Base-by-base conservation (phyloP, 2,113 vertebrate genomes). In the Symphodus melops region DNA sequence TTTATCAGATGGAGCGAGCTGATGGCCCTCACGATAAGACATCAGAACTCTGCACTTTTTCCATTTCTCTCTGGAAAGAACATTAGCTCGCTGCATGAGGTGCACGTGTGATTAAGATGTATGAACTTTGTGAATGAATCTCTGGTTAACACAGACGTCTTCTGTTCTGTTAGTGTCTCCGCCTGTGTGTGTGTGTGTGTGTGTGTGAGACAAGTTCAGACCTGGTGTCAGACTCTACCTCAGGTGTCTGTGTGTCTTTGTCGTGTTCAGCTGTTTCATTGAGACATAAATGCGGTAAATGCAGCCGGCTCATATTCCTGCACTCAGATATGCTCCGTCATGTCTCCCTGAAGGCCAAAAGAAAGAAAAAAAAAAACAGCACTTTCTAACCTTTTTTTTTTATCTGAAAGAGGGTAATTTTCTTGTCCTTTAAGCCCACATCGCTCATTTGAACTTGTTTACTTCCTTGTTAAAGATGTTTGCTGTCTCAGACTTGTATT, bases 241-340 rank as follows among this genome's bases (percentile, higher is more conserved):
- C 72, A 49, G 84, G 82, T 77, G 68, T 77, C 60, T 14, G 52
- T 54, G 73, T 84, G 51, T 84, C 64, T 42, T 63, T 0, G 37
- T 53, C 57, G 52, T 69, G 44, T 70, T 57, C 64, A 84, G 75
- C 79, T 37, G 62, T 54, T 72, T 49, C 33, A 81, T 33, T 65
- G 72, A 17, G 77, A 77, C 77, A 51, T 71, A 87, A 88, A 91
- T 89, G 88, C 65, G 49, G 62, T 69, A 74, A 85, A 56, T 68
- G 77, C 61, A 69, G 64, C 76, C 72, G 68, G 11, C 73, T 87
- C 88, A 62, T 89, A 51, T 88, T 79, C 55, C 14, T 46, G 62
- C 54, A 20, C 17, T 9, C 52, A 48, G 74, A 57, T 83, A 61
- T 62, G 80, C 68, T 58, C 73, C 65, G 56, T 86, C 81, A 44